Percentiles rank a stretch among this genome's conserved stretches.
Conservation (phyloP, 1,140 invertebrate genomes). For the Sycophaga agraensis region DNA sequence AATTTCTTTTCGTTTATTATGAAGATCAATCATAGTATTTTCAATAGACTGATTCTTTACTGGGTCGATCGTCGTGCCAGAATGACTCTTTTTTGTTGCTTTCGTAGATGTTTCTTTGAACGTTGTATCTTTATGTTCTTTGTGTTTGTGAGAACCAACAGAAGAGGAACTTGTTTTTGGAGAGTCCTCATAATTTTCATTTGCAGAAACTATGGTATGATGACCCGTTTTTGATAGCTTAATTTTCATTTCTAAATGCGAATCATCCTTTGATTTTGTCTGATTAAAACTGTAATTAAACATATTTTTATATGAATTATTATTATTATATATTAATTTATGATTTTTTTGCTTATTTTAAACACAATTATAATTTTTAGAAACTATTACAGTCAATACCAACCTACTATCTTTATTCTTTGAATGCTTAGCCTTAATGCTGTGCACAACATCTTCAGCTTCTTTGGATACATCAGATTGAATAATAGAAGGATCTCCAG, state of each 20-base stretch:
- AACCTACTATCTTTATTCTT: slow-evolving; percentile 31
- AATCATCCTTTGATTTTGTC: slow-evolving; percentile 40
- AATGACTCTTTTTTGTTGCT: slow-evolving; percentile 36
- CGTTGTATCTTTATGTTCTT: slow-evolving; percentile 15
- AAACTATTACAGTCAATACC: neutral
- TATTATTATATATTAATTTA: too few species aligned
- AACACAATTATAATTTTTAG: neutral
- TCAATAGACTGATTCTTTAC: slow-evolving; percentile 26
- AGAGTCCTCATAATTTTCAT: slow-evolving; percentile 38
- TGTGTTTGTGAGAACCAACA: slow-evolving; percentile 28
- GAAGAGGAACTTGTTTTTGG: slow-evolving; percentile 32
- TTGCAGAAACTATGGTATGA: slow-evolving; percentile 43
- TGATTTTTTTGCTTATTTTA: neutral
- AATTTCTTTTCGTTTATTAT: slow-evolving; percentile 48
- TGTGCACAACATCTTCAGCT: neutral
- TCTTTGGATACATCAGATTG: slow-evolving; percentile 26
- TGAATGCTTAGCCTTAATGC: slow-evolving; percentile 32
- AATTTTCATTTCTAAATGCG: slow-evolving; percentile 50
- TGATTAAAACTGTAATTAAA: neutral
- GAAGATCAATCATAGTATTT: slow-evolving; percentile 2
- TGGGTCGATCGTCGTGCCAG: slow-evolving; percentile 48
- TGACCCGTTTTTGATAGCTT: slow-evolving; percentile 51
- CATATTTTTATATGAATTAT: neutral
- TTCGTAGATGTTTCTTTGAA: slow-evolving; percentile 37
- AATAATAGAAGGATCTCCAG: slow-evolving; percentile 38